Conservation (phyloP, 2,797 vertebrate species). For the Rousettus madagascariensis region DNA sequence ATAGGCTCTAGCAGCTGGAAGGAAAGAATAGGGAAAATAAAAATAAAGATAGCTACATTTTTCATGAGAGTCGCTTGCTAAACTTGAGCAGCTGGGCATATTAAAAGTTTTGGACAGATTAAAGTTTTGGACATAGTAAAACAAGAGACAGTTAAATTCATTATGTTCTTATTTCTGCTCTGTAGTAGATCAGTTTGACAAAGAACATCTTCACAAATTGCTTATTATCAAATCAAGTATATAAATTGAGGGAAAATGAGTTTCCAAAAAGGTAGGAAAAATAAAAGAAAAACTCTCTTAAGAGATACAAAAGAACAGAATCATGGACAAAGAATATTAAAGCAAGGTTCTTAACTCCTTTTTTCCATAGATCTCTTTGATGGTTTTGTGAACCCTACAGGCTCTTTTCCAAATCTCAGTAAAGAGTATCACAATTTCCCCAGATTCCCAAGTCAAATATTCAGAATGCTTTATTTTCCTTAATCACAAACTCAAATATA, state of each 20-base stretch:
- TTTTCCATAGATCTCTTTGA: not conserved
- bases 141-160: constrained; percentile 25
- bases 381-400: not conserved
- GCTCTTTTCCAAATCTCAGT: not conserved
- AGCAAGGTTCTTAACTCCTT: not conserved
- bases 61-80: constrained; percentile 29
- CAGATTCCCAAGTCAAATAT: not conserved
- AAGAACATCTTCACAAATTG: constrained; percentile 49
- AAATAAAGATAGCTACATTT: constrained; percentile 60
- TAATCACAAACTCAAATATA: not conserved
- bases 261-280: not conserved
- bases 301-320: not conserved
- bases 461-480: not conserved
- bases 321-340: not conserved
- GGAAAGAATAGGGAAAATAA: not conserved
- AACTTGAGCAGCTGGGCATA: constrained; percentile 52
- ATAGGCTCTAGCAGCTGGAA: not conserved
- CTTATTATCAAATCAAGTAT: constrained; percentile 43
- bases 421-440: not conserved
- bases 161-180: constrained; percentile 49
- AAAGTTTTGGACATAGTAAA: constrained; percentile 45
- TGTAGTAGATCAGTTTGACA: constrained; percentile 37
- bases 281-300: not conserved
- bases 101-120: constrained; percentile 52
- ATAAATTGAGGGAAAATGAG: not conserved